phyloP scores from a whole-genome alignment of 2,888 invertebrate species.

The Sepioteuthis lessoniana region DNA sequence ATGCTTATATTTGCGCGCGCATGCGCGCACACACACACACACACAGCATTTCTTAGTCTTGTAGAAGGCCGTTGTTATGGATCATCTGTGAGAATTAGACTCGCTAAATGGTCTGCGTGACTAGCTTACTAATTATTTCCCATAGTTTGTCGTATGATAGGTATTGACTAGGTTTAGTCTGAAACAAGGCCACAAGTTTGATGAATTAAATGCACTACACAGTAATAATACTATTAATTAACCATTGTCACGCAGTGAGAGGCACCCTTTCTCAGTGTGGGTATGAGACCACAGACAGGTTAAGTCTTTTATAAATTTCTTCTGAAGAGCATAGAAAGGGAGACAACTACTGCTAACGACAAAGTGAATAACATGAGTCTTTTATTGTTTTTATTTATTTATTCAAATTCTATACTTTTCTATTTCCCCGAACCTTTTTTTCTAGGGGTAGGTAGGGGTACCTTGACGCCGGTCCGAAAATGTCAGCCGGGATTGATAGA shows the following conservation, averaged over 20 bases:
- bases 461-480: neutral
- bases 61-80: too few species aligned
- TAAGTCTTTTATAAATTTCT: neutral
- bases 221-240: neutral
- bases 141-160: neutral
- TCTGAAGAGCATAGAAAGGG: neutral
- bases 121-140: neutral
- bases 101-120: too few species aligned
- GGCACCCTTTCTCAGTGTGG: neutral
- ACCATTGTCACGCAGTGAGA: neutral
- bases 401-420: neutral
- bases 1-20: neutral
- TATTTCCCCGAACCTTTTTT: neutral
- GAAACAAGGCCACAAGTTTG: neutral
- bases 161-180: neutral
- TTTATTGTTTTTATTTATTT: neutral
- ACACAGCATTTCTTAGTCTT: neutral
- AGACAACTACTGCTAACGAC: neutral
- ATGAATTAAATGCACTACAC: neutral
- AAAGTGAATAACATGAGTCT: neutral
- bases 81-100: too few species aligned
- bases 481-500: neutral
- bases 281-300: neutral
- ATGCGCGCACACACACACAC: neutral
- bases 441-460: neutral